phyloP scores from a whole-genome alignment of 2,113 vertebrate species.

The Actenoides lindsayi region DNA sequence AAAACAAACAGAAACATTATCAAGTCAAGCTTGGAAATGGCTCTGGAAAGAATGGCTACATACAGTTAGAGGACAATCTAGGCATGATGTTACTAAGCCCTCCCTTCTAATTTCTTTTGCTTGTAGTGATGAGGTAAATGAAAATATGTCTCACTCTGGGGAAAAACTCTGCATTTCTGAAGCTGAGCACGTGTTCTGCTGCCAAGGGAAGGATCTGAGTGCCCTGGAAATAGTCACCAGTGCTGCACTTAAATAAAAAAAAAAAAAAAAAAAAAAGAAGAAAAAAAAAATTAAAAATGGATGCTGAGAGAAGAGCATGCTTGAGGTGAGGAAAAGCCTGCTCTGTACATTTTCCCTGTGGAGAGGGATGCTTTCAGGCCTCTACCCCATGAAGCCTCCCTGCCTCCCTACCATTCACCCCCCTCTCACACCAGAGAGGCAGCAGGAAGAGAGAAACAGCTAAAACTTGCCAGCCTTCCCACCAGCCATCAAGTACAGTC shows the following conservation, averaged over 20 bases:
- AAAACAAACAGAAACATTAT: not conserved
- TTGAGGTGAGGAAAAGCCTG: not conserved
- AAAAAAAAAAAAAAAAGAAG: not conserved
- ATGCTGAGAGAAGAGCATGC: not conserved
- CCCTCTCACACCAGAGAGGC: not conserved
- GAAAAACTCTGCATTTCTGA: constrained; percentile 12
- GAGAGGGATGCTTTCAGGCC: not conserved
- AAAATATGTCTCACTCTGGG: not conserved
- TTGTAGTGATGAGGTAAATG: not conserved
- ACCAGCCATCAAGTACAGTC: not conserved
- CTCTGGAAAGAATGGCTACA: not conserved
- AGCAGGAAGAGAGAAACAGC: not conserved
- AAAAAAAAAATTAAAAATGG: not conserved
- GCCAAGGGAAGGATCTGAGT: not conserved
- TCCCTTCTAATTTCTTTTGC: not conserved
- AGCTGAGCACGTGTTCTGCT: not conserved
- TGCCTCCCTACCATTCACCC: not conserved
- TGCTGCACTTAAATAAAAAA: not conserved
- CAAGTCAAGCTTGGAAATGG: not conserved
- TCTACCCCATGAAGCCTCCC: not conserved
- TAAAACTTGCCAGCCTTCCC: not conserved
- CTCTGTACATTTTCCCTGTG: fast-evolving
- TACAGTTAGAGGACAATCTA: not conserved
- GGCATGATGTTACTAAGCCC: not conserved
- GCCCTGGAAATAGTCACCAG: not conserved